Conservation (phyloP, 2,113 vertebrate species). For the Nannospalax galili region DNA sequence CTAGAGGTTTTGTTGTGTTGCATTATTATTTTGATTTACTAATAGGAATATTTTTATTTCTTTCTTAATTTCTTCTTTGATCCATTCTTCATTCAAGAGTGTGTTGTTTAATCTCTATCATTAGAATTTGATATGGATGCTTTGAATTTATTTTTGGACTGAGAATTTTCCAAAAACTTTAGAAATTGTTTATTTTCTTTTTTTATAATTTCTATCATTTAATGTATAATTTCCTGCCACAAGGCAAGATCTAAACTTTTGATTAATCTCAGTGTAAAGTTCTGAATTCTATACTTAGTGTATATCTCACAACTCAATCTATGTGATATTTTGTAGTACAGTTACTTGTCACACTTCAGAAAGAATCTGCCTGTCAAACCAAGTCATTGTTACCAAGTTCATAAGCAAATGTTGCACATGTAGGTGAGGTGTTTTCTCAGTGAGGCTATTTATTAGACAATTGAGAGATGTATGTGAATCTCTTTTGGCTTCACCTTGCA, state of each 20-base stretch:
- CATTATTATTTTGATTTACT: no score
- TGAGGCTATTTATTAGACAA: not conserved
- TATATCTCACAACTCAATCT: not conserved
- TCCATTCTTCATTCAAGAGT: no score
- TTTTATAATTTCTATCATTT: not conserved
- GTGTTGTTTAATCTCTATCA: no score
- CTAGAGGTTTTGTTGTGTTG: no score
- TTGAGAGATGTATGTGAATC: not conserved
- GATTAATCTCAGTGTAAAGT: not conserved
- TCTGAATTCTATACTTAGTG: not conserved
- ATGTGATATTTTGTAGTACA: not conserved
- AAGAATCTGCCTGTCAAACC: not conserved
- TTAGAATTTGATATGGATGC: no score
- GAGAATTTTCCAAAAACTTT: no score
- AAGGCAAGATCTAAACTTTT: not conserved
- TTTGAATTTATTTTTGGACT: no score
- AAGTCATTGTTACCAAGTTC: not conserved
- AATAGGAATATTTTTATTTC: no score
- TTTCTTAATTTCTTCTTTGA: no score
- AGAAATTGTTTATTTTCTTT: no score
- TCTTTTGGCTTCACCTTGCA: not conserved
- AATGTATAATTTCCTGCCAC: not conserved
- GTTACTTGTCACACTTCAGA: not conserved
- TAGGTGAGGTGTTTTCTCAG: not conserved
- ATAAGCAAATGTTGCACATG: not conserved